Conservation (phyloP, 2,113 vertebrate species). For the Oncorhynchus gorbuscha region DNA sequence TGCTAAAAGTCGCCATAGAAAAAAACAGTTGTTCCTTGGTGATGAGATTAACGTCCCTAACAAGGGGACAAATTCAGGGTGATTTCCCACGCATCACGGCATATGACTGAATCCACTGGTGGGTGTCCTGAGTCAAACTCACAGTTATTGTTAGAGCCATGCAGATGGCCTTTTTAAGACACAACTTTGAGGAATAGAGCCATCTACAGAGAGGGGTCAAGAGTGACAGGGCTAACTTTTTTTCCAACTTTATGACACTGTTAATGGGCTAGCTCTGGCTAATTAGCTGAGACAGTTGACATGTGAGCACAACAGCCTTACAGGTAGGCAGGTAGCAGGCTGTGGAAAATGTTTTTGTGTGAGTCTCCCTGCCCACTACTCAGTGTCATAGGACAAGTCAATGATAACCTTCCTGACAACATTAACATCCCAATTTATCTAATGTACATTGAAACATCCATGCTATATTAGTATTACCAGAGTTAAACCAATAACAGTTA, state of each 20-base stretch:
- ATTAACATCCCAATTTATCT: not conserved
- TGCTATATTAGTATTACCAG: not conserved
- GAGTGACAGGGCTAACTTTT: conserved; percentile 54
- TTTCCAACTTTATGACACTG: conserved; percentile 48
- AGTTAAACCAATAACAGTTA: not conserved
- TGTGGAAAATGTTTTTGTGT: conserved; percentile 34
- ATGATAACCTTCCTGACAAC: conserved; percentile 26
- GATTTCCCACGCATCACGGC: too few species aligned
- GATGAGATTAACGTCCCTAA: conserved; percentile 67
- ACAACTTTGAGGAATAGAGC: conserved; percentile 48
- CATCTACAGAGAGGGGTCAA: conserved; percentile 59
- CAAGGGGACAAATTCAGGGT: conserved; percentile 57
- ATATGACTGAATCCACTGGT: conserved; percentile 50
- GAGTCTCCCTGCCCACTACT: conserved; percentile 3
- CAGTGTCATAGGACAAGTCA: conserved; percentile 31
- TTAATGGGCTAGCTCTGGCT: conserved; percentile 37
- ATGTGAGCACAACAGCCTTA: conserved; percentile 59
- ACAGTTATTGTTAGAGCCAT: conserved; percentile 67
- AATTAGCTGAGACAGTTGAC: conserved; percentile 49
- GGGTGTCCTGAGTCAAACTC: conserved; percentile 58
- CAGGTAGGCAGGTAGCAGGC: not conserved
- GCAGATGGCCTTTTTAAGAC: conserved; percentile 72
- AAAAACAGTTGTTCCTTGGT: not conserved
- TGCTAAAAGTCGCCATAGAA: not conserved
- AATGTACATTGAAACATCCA: not conserved